A percentile compares a stretch with the other conserved stretches of the same genome.
These are phyloP conservation scores for Semnornis frantzii DNA, from an alignment of 2,113 vertebrate genomes.

Conservation along the genomic window DNA sequence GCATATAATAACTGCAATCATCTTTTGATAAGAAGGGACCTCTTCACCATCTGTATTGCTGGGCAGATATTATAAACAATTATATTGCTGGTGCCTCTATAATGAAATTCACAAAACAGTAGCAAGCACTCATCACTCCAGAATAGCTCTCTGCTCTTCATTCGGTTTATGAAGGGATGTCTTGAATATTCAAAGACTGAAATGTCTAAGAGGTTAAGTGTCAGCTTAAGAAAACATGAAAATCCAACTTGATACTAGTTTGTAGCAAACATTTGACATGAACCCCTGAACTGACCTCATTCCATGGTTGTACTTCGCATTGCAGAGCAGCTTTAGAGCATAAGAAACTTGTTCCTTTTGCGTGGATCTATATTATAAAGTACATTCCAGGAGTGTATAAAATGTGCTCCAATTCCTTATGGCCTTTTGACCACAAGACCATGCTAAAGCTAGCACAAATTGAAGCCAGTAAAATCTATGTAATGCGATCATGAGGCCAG, in stretches of 20 bases:
- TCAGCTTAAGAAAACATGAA: background rate
- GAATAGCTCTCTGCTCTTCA: slow-evolving; percentile 3
- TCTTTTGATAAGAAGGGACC: slow-evolving; percentile 13
- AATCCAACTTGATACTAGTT: background rate
- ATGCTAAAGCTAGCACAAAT: background rate
- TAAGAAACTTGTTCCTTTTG: background rate
- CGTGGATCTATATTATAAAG: background rate
- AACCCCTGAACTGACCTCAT: background rate
- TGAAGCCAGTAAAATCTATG: background rate
- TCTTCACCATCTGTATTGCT: slow-evolving; percentile 44
- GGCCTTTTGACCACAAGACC: background rate
- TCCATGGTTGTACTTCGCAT: background rate
- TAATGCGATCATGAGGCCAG: background rate
- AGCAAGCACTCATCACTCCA: background rate
- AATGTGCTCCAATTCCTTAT: background rate
- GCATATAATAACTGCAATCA: slow-evolving; percentile 33
- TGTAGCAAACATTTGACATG: background rate
- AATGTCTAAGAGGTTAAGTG: background rate
- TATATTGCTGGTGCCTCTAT: slow-evolving; percentile 4
- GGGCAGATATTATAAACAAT: slow-evolving; percentile 37
- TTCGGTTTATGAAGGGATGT: background rate
- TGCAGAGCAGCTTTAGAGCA: background rate
- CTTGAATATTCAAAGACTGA: background rate
- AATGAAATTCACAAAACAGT: slow-evolving; percentile 41
- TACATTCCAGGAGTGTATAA: background rate